Percentiles rank a stretch among this genome's conserved stretches.
phyloP scores from a whole-genome alignment of 2,113 vertebrate species.

The Copsychus sechellarum region DNA sequence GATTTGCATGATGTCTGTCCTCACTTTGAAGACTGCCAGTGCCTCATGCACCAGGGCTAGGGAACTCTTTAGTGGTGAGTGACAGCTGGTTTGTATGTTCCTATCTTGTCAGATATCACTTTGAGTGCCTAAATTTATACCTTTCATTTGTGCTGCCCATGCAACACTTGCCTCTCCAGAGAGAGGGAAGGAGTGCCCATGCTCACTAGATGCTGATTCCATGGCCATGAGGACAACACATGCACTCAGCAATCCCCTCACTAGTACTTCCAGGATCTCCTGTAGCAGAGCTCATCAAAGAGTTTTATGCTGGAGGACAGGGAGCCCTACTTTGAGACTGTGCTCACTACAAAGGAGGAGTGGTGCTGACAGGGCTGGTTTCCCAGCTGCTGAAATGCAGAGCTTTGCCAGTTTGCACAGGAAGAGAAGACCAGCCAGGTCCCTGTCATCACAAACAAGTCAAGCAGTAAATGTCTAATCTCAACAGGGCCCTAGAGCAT shows the following conservation, averaged over 20 bases:
- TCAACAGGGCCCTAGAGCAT: constrained; percentile 21
- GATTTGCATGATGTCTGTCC: not conserved
- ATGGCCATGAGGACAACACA: not conserved
- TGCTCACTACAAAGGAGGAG: not conserved
- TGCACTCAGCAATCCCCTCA: not conserved
- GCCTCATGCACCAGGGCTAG: not conserved
- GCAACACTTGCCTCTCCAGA: not conserved
- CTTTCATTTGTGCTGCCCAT: not conserved
- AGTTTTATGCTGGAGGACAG: constrained; percentile 39
- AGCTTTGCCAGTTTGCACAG: constrained; percentile 8
- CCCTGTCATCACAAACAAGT: constrained; percentile 42
- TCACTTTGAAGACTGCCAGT: not conserved
- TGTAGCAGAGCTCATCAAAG: not conserved
- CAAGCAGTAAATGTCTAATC: constrained; percentile 47
- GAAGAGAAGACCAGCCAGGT: constrained; percentile 11
- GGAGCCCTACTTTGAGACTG: not conserved
- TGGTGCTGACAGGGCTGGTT: not conserved
- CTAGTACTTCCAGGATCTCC: constrained; percentile 21
- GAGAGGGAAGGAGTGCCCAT: not conserved
- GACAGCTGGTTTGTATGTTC: not conserved
- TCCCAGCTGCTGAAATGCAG: not conserved
- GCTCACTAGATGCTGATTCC: not conserved
- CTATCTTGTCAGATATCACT: not conserved
- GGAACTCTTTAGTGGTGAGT: not conserved
- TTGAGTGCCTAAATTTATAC: not conserved